These are phyloP conservation scores for Drosophila limbata DNA, from an alignment of 2,888 invertebrate species.

Conservation along the genomic window DNA sequence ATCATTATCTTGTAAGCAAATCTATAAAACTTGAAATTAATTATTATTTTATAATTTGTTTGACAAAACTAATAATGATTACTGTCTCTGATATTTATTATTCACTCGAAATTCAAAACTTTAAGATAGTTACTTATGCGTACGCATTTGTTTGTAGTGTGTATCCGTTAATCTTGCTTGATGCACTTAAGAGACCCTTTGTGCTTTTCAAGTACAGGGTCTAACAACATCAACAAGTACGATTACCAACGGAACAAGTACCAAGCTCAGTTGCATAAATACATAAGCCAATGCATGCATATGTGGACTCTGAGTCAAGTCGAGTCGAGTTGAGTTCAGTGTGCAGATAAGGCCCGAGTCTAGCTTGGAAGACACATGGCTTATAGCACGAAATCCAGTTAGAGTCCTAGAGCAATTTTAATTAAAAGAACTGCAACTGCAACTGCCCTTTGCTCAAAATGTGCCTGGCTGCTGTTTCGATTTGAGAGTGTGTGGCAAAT, in stretches of 20 bases:
- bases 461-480: slow-evolving; percentile 35
- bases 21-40: too few relatives aligned
- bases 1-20: too few relatives aligned
- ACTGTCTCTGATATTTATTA: too few relatives aligned
- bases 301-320: slow-evolving; percentile 21
- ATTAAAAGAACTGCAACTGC: slow-evolving; percentile 56
- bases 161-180: too few relatives aligned
- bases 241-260: slow-evolving; percentile 44
- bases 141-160: too few relatives aligned
- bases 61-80: too few relatives aligned
- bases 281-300: slow-evolving; percentile 67
- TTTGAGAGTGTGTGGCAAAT: slow-evolving; percentile 28
- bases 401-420: slow-evolving; percentile 45
- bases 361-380: slow-evolving; percentile 19
- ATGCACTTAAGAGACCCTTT: background rate
- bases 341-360: slow-evolving; percentile 4
- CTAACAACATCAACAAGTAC: slow-evolving; percentile 61
- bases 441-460: slow-evolving; percentile 16
- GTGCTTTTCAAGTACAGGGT: background rate
- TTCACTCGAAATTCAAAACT: too few relatives aligned
- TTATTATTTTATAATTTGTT: too few relatives aligned
- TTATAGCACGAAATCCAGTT: slow-evolving; percentile 29
- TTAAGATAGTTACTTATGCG: too few relatives aligned
- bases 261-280: slow-evolving; percentile 72
- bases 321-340: background rate